Conservation (phyloP, 2,113 vertebrate genomes). For the Mesocricetus auratus region DNA sequence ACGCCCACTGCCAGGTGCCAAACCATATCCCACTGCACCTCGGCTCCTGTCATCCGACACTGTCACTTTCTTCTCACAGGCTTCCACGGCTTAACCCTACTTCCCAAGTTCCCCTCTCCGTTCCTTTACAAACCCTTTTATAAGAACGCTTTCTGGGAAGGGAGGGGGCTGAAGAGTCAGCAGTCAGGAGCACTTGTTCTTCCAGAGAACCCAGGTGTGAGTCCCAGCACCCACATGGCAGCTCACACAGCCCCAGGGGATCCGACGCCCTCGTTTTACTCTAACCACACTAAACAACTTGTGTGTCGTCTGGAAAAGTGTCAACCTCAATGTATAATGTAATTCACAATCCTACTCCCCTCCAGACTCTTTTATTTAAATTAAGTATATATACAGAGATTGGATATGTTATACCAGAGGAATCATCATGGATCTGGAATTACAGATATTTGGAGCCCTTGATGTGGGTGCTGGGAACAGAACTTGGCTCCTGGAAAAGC, state of each 20-base stretch:
- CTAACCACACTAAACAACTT: slow-evolving; percentile 6
- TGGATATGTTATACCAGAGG: neutral
- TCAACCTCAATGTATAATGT: slow-evolving; percentile 32
- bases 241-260: neutral
- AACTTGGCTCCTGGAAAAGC: neutral
- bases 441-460: neutral
- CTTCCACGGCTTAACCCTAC: neutral
- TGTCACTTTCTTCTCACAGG: neutral
- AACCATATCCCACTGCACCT: neutral
- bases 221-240: neutral
- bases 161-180: neutral
- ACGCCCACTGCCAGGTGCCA: neutral
- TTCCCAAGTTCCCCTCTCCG: neutral
- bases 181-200: neutral
- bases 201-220: neutral
- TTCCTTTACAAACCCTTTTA: slow-evolving; percentile 12
- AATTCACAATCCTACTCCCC: neutral
- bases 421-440: neutral
- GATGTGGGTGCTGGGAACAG: neutral
- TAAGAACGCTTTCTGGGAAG: neutral
- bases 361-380: neutral
- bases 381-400: neutral
- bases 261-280: neutral
- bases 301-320: slow-evolving; percentile 1
- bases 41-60: neutral